phyloP scores from a whole-genome alignment of 2,113 vertebrate genomes.

The Melanocharis versteri region DNA sequence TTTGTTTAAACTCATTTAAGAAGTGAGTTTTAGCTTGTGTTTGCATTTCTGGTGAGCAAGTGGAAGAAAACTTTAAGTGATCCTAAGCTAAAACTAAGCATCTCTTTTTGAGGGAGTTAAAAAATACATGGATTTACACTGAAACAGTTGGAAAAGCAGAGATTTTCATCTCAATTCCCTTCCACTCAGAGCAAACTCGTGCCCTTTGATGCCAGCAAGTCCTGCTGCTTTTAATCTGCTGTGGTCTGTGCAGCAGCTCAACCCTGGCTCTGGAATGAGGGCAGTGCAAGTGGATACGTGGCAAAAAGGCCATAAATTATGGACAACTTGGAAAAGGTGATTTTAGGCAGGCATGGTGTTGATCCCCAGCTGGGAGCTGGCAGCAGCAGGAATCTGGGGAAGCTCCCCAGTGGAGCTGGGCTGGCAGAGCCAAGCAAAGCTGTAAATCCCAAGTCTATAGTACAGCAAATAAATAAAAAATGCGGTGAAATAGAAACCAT shows the following conservation, averaged over 20 bases:
- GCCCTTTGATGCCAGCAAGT: not conserved
- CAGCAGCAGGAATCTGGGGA: not conserved
- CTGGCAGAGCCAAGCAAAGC: not conserved
- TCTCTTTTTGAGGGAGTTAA: not conserved
- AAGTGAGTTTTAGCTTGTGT: not conserved
- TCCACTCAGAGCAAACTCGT: not conserved
- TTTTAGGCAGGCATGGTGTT: not conserved
- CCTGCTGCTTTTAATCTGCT: not conserved
- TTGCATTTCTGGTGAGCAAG: not conserved
- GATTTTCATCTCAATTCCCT: not conserved
- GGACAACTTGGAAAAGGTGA: not conserved
- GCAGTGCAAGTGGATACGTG: not conserved
- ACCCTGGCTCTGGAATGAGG: not conserved
- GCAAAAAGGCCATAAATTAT: not conserved
- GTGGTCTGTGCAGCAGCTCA: not conserved
- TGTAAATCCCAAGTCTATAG: not conserved
- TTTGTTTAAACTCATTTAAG: not conserved
- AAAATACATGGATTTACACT: not conserved
- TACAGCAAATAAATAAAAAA: not conserved
- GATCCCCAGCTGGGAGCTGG: not conserved
- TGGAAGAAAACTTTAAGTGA: not conserved
- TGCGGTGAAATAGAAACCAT: fast-evolving
- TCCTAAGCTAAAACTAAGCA: not conserved
- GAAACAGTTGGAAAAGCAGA: not conserved
- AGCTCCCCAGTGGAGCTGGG: not conserved